Conservation (phyloP, 1,140 invertebrate genomes). For the Drosophila hydei region DNA sequence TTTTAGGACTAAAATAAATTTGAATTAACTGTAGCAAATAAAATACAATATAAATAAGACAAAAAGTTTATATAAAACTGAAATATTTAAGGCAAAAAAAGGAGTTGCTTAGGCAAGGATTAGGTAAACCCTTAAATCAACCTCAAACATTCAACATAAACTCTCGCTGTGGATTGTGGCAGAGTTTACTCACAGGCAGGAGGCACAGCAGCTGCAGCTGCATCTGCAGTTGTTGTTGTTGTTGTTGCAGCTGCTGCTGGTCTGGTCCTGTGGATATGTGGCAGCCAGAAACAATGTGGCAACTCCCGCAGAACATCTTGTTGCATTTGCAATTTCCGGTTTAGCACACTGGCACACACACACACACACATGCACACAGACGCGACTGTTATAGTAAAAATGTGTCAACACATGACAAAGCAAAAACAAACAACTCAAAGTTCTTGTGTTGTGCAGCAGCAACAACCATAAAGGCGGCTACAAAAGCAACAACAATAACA, state of each 20-base stretch:
- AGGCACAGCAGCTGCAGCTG: neutral
- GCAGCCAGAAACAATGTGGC: slow-evolving; percentile 51
- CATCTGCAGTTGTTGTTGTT: slow-evolving; percentile 3
- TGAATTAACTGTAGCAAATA: neutral
- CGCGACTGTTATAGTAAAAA: slow-evolving; percentile 56
- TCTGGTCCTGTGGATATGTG: slow-evolving; percentile 22
- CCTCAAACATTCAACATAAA: slow-evolving; percentile 8
- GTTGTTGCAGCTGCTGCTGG: slow-evolving; percentile 11
- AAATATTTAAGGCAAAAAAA: neutral
- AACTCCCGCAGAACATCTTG: slow-evolving; percentile 69
- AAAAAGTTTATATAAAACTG: too few species aligned
- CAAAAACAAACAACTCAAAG: slow-evolving; percentile 75
- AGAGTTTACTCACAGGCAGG: neutral
- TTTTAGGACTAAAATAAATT: neutral
- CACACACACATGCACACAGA: slow-evolving; percentile 1
- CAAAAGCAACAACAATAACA: slow-evolving; percentile 2
- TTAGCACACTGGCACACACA: slow-evolving; percentile 36
- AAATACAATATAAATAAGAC: too few species aligned
- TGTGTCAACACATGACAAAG: slow-evolving; percentile 77
- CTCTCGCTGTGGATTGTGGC: neutral
- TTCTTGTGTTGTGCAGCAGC: slow-evolving; percentile 51
- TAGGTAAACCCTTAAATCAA: slow-evolving; percentile 14
- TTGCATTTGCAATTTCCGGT: slow-evolving; percentile 79
- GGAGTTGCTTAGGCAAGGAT: slow-evolving; percentile 36
- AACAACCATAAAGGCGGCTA: slow-evolving; percentile 5